Conservation (phyloP, 1,140 invertebrate species). For the Maniola jurtina region DNA sequence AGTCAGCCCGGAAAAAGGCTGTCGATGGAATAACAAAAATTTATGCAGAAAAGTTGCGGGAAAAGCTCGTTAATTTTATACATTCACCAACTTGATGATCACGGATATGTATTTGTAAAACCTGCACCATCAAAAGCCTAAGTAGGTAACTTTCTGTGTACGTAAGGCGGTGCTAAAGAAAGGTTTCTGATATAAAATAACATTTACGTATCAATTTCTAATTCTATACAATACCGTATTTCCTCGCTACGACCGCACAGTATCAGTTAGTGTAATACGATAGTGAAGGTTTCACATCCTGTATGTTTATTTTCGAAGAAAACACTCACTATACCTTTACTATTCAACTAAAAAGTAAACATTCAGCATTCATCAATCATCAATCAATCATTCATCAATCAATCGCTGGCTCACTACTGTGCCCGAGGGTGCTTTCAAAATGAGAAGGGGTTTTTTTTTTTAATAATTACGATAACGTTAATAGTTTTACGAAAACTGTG, state of each 20-base stretch:
- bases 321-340: not conserved
- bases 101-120: not conserved
- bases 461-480: no score
- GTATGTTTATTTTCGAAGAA: slow-evolving; percentile 23
- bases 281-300: slow-evolving; percentile 34
- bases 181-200: slow-evolving; percentile 34
- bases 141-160: not conserved
- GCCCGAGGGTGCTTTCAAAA: no score
- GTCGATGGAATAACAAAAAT: no score
- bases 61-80: no score
- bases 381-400: no score
- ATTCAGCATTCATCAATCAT: not conserved
- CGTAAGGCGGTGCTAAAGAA: slow-evolving; percentile 19
- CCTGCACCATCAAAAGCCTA: not conserved
- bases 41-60: no score
- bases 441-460: no score
- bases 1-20: no score
- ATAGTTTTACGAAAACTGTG: no score
- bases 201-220: slow-evolving; percentile 34
- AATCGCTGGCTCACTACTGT: no score
- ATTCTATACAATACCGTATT: slow-evolving; percentile 31
- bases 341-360: not conserved
- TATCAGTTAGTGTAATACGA: slow-evolving; percentile 36
- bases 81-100: no score
- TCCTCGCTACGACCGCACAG: slow-evolving; percentile 33